phyloP scores from a whole-genome alignment of 2,113 vertebrate species.

The Zapornia atra region DNA sequence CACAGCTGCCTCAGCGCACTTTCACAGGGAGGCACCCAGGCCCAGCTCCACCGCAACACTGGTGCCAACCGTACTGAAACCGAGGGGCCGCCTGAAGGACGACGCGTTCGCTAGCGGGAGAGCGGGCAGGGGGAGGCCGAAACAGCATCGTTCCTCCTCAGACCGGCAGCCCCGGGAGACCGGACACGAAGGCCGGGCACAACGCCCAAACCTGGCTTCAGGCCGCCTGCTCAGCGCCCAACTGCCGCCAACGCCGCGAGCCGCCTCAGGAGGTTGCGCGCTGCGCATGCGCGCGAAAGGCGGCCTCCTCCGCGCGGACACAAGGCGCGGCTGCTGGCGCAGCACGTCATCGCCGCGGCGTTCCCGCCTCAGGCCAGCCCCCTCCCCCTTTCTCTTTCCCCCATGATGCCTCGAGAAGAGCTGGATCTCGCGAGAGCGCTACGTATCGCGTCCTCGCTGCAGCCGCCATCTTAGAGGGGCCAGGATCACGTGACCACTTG shows the following conservation, averaged over 20 bases:
- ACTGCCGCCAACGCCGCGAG: not conserved
- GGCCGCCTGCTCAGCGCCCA: too few species aligned
- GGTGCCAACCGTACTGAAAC: rapidly evolving
- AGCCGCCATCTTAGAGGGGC: not conserved
- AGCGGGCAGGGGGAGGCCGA: too few species aligned
- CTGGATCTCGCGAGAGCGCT: not conserved
- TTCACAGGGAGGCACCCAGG: too few species aligned
- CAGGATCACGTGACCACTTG: slow-evolving; percentile 37
- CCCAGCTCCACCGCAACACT: not conserved
- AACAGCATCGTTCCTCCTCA: rapidly evolving
- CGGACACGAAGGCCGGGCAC: too few species aligned
- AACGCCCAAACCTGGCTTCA: not conserved
- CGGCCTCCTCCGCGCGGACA: rapidly evolving
- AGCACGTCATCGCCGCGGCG: not conserved
- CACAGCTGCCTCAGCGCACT: not conserved
- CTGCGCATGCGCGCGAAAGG: rapidly evolving
- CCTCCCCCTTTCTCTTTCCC: too few species aligned
- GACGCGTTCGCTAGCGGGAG: not conserved
- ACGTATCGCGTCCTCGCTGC: not conserved
- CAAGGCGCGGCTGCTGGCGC: too few species aligned
- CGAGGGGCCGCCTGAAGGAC: not conserved
- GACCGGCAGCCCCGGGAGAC: rapidly evolving
- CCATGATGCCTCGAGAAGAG: not conserved
- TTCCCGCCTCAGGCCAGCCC: not conserved
- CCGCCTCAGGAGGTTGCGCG: not conserved